Evolutionary conservation across 53 echinoderm and acorn worm genomes (phyloP).

Genomic region (Echinometra lucunter): DNA sequence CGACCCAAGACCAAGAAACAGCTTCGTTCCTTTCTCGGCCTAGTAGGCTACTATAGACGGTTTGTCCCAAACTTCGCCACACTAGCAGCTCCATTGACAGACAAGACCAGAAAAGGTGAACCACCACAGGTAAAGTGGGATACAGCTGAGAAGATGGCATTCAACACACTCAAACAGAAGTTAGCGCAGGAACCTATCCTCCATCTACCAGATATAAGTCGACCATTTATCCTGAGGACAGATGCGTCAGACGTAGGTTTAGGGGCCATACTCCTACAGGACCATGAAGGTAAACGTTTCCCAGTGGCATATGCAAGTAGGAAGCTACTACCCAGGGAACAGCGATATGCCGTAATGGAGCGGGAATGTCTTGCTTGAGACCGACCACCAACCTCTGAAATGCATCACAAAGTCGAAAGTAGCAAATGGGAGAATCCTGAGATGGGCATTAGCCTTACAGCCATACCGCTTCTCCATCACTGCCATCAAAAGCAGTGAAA

Average conservation of each 20-base stretch:
- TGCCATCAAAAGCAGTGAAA: constrained; percentile 53
- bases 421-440: background rate
- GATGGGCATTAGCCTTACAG: constrained; percentile 7
- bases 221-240: background rate
- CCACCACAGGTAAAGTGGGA: background rate
- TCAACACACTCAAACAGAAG: background rate
- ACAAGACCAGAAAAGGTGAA: background rate
- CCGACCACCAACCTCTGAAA: constrained; percentile 39
- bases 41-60: constrained; percentile 46
- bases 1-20: constrained; percentile 65
- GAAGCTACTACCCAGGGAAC: constrained; percentile 43
- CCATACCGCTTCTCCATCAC: constrained; percentile 32
- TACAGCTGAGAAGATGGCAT: background rate
- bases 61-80: constrained; percentile 61
- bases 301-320: constrained; percentile 56
- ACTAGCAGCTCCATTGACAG: constrained; percentile 57
- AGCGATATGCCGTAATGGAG: constrained; percentile 52
- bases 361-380: constrained; percentile 48
- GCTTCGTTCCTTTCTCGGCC: constrained; percentile 58
- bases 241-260: background rate
- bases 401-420: background rate
- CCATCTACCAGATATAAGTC: background rate
- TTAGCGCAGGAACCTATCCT: background rate
- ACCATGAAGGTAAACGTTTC: background rate
- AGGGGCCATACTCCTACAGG: background rate